phyloP scores from a whole-genome alignment of 2,888 invertebrate genomes.

The Taenaris catops region DNA sequence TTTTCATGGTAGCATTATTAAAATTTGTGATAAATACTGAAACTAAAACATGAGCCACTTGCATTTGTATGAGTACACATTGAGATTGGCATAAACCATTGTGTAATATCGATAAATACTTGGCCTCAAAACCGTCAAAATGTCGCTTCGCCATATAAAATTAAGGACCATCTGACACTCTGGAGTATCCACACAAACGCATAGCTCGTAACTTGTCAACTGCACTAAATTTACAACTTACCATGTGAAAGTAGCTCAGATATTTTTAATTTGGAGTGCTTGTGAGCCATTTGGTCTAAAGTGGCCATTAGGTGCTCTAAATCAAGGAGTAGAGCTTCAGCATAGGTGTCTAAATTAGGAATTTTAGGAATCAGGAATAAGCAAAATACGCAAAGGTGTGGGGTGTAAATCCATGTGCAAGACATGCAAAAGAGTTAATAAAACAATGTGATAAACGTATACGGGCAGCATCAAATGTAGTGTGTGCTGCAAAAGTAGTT shows the following conservation, averaged over 20 bases:
- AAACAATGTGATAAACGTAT: slow-evolving; percentile 33
- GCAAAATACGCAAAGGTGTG: slow-evolving; percentile 54
- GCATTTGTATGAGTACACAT: no score
- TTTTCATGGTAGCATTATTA: no score
- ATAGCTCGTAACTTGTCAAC: slow-evolving; percentile 3
- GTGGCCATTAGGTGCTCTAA: slow-evolving; percentile 79
- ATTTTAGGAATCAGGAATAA: slow-evolving; percentile 41
- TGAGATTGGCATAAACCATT: no score
- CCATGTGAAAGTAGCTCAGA: slow-evolving; percentile 73
- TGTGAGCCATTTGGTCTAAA: slow-evolving; percentile 78
- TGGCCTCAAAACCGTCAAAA: no score
- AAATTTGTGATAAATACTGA: no score
- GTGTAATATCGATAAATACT: no score
- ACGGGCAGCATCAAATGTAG: slow-evolving; percentile 3
- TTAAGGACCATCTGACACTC: no score
- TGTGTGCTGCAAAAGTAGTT: slow-evolving; percentile 4
- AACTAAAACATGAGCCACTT: no score
- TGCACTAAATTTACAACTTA: slow-evolving; percentile 44
- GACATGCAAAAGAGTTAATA: slow-evolving; percentile 70
- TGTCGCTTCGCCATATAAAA: no score
- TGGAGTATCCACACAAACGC: neutral
- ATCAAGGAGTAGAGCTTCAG: slow-evolving; percentile 76
- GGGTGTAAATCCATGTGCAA: slow-evolving; percentile 71
- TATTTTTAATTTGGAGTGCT: slow-evolving; percentile 74
- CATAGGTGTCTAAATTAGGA: slow-evolving; percentile 70